phyloP scores from a whole-genome alignment of 1,140 invertebrate species.

The Mizuhopecten yessoensis region DNA sequence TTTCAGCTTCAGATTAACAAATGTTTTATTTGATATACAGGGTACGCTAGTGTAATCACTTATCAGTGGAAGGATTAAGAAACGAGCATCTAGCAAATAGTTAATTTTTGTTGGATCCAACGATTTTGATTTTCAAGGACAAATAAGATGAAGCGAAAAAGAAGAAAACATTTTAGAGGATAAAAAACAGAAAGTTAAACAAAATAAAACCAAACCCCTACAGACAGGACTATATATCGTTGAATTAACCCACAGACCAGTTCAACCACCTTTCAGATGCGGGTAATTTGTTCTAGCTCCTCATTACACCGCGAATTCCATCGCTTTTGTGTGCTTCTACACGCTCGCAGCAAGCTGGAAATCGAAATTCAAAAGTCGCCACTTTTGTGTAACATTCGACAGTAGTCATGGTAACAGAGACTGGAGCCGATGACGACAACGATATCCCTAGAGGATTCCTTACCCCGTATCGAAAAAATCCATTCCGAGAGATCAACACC shows the following conservation, averaged over 20 bases:
- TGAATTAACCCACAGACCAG: neutral
- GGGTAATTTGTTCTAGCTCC: neutral
- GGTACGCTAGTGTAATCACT: no score
- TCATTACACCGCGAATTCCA: neutral
- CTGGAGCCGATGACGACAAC: neutral
- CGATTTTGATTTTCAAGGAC: no score
- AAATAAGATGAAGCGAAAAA: no score
- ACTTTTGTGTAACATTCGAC: neutral
- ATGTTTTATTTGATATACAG: no score
- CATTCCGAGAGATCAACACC: slow-evolving; percentile 3
- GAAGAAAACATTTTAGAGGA: no score
- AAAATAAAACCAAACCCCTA: no score
- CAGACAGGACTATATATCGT: no score
- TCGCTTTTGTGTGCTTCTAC: neutral
- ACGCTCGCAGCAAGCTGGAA: neutral
- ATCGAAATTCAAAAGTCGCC: slow-evolving; percentile 1
- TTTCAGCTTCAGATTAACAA: no score
- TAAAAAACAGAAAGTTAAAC: no score
- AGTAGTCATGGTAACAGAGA: neutral
- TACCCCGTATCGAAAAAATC: neutral
- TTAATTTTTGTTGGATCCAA: no score
- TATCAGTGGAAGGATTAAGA: no score
- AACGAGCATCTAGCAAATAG: no score
- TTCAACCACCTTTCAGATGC: neutral
- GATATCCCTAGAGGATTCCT: neutral